Evolutionary conservation across 2,113 vertebrate species (phyloP).

Genomic region (Pica pica): DNA sequence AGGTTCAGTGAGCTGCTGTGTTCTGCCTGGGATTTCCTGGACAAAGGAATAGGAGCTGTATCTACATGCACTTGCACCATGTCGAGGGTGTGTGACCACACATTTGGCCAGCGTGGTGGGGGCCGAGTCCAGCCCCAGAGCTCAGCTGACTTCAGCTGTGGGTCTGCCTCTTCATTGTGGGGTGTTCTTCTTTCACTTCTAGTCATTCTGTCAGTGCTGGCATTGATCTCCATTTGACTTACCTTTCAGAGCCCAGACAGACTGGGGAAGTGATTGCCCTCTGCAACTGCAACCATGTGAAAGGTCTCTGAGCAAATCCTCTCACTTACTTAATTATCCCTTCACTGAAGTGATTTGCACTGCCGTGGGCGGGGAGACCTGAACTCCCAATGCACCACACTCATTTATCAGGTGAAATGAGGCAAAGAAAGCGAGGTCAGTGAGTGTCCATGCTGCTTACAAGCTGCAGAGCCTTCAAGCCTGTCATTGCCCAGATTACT

Average conservation of each 20-base stretch:
- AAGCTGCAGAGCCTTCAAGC: conserved; percentile 39
- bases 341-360: conserved; percentile 18
- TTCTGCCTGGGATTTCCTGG: neutral
- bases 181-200: neutral
- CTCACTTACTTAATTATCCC: conserved; percentile 54
- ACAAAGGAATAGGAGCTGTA: neutral
- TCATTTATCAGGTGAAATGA: conserved; percentile 72
- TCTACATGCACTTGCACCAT: neutral
- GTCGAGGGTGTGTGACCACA: neutral
- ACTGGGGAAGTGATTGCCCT: conserved; percentile 14
- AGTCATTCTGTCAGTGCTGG: neutral
- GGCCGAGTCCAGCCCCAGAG: neutral
- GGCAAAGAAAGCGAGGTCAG: conserved; percentile 58
- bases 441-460: conserved; percentile 25
- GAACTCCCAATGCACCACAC: conserved; percentile 20
- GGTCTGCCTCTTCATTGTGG: neutral
- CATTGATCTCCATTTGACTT: neutral
- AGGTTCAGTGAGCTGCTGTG: rapidly evolving
- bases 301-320: conserved; percentile 41
- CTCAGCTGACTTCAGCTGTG: neutral
- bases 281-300: conserved; percentile 30
- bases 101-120: rapidly evolving
- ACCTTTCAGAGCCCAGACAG: conserved; percentile 26
- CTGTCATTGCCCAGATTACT: conserved; percentile 39
- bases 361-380: neutral